Base-by-base conservation (phyloP, 2,113 vertebrate species). In the Rana temporaria region DNA sequence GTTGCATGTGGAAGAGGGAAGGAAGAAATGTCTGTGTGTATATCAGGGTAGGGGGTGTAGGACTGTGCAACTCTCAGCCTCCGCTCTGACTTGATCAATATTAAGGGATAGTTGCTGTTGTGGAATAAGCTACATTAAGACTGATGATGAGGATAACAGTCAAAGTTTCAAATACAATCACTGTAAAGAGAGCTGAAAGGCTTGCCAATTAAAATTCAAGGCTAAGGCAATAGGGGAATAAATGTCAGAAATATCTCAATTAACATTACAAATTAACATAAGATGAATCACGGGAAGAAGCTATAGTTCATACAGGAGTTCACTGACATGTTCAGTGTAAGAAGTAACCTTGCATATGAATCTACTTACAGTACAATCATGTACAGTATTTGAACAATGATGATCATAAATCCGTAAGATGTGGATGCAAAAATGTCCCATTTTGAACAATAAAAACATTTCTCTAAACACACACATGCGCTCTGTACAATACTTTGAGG, bases 41-140 rank as follows among this genome's bases (percentile, higher is more conserved):
- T 16, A 71, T 48, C 42, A 1, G 20, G 69, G 69, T 22, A 55
- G 52, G 59, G 32, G 64, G 32, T 57, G 34, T 88, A 88, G 86
- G 85, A 66, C 90, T 89, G 87, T 53, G 19, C 24, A 66, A 56
- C 42, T 67, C 22, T 32, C 52, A 67, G 17, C 87, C 84, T 86
- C 88, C 85, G 83, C 87, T 90, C 88, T 20, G 4, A 76, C 86
- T 60, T 68, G 74, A 76, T 59, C 12, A 56, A 34, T 17, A 24
- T 59, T 22, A 57, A 14, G 15, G 32, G 55, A 75, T 26, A n/a
- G 9, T 74, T 32, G 9, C 12, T 30, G 19, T 52, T 34, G 55
- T 17, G 65, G 38, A 72, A 26, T 26, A 14, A 22, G 56, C 26
- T 72, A 56, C 17, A 72, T 56, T 60, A 56, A 73, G 26, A 34